A percentile compares a stretch with the other conserved stretches of the same genome.
Evolutionary conservation across 2,113 vertebrate species (phyloP).

Genomic region (Carettochelys insculpta): DNA sequence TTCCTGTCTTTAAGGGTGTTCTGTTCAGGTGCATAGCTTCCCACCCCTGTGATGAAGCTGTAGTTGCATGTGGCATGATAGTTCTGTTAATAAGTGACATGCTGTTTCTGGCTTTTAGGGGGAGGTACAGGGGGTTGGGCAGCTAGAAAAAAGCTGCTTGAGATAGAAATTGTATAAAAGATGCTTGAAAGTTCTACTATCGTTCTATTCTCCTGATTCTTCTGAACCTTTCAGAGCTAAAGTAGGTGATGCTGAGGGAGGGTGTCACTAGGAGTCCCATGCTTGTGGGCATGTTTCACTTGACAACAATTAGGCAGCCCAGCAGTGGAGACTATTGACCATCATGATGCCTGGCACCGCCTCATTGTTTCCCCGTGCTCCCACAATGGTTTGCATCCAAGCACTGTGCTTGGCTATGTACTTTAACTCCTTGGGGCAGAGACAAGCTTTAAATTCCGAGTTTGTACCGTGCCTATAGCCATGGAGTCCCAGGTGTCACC

Average conservation of each 20-base stretch:
- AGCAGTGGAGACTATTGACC: not conserved
- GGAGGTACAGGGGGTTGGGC: too few species aligned
- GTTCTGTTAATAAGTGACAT: not conserved
- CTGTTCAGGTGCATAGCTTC: not conserved
- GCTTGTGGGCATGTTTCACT: not conserved
- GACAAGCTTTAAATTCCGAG: not conserved
- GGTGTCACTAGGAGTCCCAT: accelerated
- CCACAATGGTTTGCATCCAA: too few species aligned
- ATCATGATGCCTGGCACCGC: accelerated
- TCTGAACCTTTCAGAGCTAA: not conserved
- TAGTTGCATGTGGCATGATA: not conserved
- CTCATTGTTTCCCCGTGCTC: not conserved
- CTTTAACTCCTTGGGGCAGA: not conserved
- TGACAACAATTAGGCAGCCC: not conserved
- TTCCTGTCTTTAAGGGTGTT: not conserved
- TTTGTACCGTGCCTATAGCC: not conserved
- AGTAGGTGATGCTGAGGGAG: not conserved
- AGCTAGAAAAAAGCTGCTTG: not conserved
- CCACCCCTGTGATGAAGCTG: not conserved
- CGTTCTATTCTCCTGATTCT: accelerated
- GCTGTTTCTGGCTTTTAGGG: not conserved
- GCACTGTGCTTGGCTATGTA: too few species aligned
- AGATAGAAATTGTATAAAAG: not conserved
- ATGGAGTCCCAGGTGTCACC: not conserved
- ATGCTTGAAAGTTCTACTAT: not conserved